Base-by-base conservation (phyloP, 2,888 invertebrate species). In the Campopleginae sp. region DNA sequence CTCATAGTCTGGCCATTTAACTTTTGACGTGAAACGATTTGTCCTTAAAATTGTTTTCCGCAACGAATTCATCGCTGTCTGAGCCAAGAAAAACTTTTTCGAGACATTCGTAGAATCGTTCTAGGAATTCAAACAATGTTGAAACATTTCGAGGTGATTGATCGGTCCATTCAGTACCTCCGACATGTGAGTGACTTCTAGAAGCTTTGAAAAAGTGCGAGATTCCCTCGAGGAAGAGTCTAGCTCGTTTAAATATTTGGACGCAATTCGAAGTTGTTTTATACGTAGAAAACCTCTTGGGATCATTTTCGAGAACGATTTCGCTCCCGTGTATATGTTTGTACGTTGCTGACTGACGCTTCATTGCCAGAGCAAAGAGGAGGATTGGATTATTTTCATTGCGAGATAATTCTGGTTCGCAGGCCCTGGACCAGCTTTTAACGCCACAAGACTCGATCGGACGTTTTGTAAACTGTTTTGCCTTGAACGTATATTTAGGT, bases 171-270 rank as follows among this genome's bases (percentile, higher is more conserved):
- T 58, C 14, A 58, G 27, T 27, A 27, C 58, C 7, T 4, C 14
- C 27, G 27, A 23, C 14, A 27, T 14, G 12, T 10, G 14, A 27
- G 58, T 58, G 27, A 14, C 27, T 58, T 27, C 27, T 46, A 12
- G 7, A 38, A 74, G 48, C 46, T 46, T 84, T 78, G 86, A 74
- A 84, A 71, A 61, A 65, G 76, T 48, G 48, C 61, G 46, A 68
- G 46, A 65, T 31, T 46, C 71, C 80, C 85, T 80, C 86, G 86
- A 80, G 88, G 88, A 90, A 89, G 85, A 85, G 80, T 81, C 78
- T 84, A 87, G 74, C 82, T 46, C 75, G 85, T 89, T 87, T 88
- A 91, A 91, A 92, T 90, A 90, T 91, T 91, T 90, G 89, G 87
- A 89, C 88, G 80, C 46, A 48, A 90, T 89, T 89, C 80, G 72